Evolutionary conservation across 1,140 invertebrate species (phyloP).

Genomic region (Solen grandis): DNA sequence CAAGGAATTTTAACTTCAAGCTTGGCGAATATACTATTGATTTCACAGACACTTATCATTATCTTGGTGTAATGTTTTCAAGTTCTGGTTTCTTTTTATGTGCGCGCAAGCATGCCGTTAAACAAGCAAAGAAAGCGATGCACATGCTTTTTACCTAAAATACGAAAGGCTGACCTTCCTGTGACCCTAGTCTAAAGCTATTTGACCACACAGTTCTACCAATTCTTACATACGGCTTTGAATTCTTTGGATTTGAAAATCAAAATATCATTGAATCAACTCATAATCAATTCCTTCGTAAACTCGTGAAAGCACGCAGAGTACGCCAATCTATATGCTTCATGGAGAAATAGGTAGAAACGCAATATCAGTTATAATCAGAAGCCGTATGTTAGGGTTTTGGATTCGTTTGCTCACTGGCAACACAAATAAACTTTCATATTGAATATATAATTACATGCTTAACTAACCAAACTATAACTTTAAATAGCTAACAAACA

Average conservation of each 20-base stretch:
- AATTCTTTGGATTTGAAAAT: constrained; percentile 6
- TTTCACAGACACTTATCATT: constrained; percentile 26
- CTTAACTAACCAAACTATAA: background rate
- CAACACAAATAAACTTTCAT: background rate
- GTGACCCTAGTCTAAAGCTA: background rate
- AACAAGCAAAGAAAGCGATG: constrained; percentile 22
- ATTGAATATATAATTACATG: constrained; percentile 18
- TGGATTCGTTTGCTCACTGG: constrained; percentile 4
- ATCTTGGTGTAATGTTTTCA: constrained; percentile 23
- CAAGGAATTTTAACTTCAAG: constrained; percentile 9
- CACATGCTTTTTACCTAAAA: background rate
- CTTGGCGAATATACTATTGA: constrained; percentile 6
- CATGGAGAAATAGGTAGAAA: constrained; percentile 11
- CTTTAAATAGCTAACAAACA: constrained; percentile 6
- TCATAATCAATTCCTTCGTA: constrained; percentile 6
- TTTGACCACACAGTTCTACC: constrained; percentile 14
- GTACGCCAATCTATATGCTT: constrained; percentile 13
- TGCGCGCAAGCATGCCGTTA: no score
- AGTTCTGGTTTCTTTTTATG: constrained; percentile 7
- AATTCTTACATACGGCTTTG: constrained; percentile 9
- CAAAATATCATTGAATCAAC: background rate
- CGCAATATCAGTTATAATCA: background rate
- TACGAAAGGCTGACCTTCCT: background rate
- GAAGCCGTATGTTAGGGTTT: constrained; percentile 9
- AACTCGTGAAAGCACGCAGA: background rate